Evolutionary conservation across 1,140 invertebrate species (phyloP), one percentile per base, ranked within the genome.

Genomic region (Bombus sibiricus): DNA sequence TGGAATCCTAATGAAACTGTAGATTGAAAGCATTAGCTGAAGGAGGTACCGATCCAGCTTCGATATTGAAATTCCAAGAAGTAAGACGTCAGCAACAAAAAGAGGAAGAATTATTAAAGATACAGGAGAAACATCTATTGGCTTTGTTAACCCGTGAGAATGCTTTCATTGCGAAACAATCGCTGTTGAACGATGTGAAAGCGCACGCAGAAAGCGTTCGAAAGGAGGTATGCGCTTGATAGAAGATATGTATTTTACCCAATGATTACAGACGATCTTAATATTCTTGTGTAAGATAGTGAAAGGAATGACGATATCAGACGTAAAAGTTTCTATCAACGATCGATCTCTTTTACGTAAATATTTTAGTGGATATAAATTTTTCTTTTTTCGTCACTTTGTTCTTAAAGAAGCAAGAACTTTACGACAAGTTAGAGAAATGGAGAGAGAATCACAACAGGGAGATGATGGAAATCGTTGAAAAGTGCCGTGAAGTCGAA

Each of bases 371-470:
- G 47, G 0, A 53, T 53, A 53, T 22, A 15, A 53, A 22, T 53
- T 18, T 53, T 53, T 53, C 18, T 13, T 10, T 5, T 66, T 3
- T 18, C 15, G 15, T 66, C 34, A 18, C 15, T 34, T 34, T 32
- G 13, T 73, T 22, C 47, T 34, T 15, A 5, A 57, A 87, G 64
- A 87, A 64, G 62, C 75, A 88, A n/a, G 32, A 87, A n/a, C 28
- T 89, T 6, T 77, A 87, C 15, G 71, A 73, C 10, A 86, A 66
- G 62, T 15, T 88, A 32, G 85, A 87, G 0, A 87, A 84, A 62
- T 64, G 68, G 66, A 87, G 72, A 5, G 25, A 39, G 12, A 32
- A 81, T 18, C 72, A 79, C 4, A 77, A 39, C 9, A 84, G 39
- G 9, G 59, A 84, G 18, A 64, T 78, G 66, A 39, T 34, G n/a